phyloP scores from a whole-genome alignment of 2,797 vertebrate species.

The Sebastes hubbsi region DNA sequence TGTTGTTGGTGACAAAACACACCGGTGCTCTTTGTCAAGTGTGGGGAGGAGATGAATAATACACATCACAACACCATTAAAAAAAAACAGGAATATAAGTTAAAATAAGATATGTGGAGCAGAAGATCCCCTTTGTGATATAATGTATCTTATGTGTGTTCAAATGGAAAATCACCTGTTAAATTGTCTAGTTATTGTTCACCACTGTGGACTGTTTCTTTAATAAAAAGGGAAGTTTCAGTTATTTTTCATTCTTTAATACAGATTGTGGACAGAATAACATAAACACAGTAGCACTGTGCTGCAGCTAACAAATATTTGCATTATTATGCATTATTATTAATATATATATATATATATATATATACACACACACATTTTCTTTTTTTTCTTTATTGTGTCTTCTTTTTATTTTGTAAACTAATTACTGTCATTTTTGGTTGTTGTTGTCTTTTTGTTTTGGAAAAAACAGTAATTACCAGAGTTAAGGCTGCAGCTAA shows the following conservation, averaged over 20 bases:
- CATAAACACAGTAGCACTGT: background rate
- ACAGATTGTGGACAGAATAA: background rate
- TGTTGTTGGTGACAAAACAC: slow-evolving; percentile 9
- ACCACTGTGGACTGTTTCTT: background rate
- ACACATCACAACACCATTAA: background rate
- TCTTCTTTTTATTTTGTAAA: too few species aligned
- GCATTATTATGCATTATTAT: too few species aligned
- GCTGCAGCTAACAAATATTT: too few species aligned
- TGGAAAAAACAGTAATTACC: too few species aligned
- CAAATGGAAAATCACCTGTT: background rate
- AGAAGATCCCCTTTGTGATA: background rate
- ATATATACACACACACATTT: too few species aligned
- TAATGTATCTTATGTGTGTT: background rate
- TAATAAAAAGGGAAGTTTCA: background rate
- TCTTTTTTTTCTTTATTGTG: too few species aligned
- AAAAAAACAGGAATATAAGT: background rate
- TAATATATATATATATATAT: too few species aligned
- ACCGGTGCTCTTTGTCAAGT: slow-evolving; percentile 31
- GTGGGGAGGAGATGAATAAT: background rate
- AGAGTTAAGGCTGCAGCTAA: too few species aligned
- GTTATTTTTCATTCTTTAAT: background rate
- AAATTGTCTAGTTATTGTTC: background rate
- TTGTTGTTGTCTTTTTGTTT: too few species aligned
- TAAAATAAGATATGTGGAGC: background rate
- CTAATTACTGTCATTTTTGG: too few species aligned